Evolutionary conservation across 1,140 invertebrate species (phyloP), one percentile per base, ranked within the genome.

Genomic region (Drosophila repleta): DNA sequence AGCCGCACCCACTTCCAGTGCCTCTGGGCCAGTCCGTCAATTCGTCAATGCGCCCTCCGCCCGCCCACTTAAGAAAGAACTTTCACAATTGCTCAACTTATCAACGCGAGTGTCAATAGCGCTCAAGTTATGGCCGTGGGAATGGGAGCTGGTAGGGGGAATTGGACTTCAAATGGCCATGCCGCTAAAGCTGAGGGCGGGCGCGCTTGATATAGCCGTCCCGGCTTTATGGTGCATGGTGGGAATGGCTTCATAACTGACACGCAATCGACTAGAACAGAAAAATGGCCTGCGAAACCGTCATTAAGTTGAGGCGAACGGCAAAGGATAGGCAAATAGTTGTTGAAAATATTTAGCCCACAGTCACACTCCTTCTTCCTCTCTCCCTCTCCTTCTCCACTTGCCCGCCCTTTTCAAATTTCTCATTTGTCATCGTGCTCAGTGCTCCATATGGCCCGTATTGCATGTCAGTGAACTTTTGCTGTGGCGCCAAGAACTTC

Each of bases 391-490:
- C 4, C 5, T 3, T 6, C 26, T 1, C 26, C 26, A 6, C 5
- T 3, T 29, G 26, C 20, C 18, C 45, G 7, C 55, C 18, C 26
- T 0, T 24, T 3, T 32, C 53, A 2, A 32, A 37, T 53, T 6
- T 35, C 32, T 35, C 11, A 35, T 35, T 35, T 35, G 32, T 35
- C 32, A 35, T 35, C 32, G 32, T 13, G 11, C 32, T 13, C 32
- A 35, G 11, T 6, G 1, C 32, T 13, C 32, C 32, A 35, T 7
- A 20, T 32, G 20, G 20, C 52, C 17, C 37, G 11, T 69, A 15
- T 69, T 41, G 67, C 72, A 67, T 71, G 67, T 74, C 72, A 74
- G 4, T 71, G 72, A 74, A 74, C 67, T 60, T 71, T 71, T 43
- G 46, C 32, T 7, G 46, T 70, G 66, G 53, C 67, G 53, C 60